A percentile compares a stretch with the other conserved stretches of the same genome.
These are phyloP conservation scores for Columbina picui DNA, from an alignment of 2,113 vertebrate genomes.

Conservation along the genomic window DNA sequence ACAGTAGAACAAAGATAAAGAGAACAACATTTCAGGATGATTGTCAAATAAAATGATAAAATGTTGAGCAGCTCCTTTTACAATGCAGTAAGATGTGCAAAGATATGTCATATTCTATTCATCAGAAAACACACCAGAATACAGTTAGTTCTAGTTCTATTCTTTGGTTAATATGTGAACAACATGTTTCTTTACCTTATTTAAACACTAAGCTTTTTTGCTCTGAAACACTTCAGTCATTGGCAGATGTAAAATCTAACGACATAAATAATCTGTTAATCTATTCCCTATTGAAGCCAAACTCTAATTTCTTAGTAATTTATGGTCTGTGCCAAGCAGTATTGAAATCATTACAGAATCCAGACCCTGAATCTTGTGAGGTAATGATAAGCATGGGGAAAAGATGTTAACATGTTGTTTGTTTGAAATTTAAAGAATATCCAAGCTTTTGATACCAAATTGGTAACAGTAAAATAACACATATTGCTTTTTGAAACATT, in stretches of 20 bases:
- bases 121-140: not conserved
- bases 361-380: not conserved
- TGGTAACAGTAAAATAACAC: not conserved
- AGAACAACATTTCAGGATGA: not conserved
- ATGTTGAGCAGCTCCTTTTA: not conserved
- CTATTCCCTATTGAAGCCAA: not conserved
- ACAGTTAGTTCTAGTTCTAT: not conserved
- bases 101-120: not conserved
- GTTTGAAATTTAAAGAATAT: not conserved
- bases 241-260: not conserved
- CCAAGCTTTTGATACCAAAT: not conserved
- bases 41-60: not conserved
- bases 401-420: not conserved
- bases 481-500: not conserved
- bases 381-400: not conserved
- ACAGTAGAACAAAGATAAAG: not conserved
- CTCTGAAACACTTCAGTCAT: not conserved
- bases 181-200: not conserved
- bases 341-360: not conserved
- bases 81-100: not conserved
- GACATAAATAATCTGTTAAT: not conserved
- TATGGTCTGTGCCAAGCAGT: not conserved
- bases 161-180: not conserved
- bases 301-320: not conserved
- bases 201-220: not conserved